Evolutionary conservation across 2,113 vertebrate species (phyloP), one percentile per base, ranked within the genome.

Genomic region (Eleginops maclovinus): DNA sequence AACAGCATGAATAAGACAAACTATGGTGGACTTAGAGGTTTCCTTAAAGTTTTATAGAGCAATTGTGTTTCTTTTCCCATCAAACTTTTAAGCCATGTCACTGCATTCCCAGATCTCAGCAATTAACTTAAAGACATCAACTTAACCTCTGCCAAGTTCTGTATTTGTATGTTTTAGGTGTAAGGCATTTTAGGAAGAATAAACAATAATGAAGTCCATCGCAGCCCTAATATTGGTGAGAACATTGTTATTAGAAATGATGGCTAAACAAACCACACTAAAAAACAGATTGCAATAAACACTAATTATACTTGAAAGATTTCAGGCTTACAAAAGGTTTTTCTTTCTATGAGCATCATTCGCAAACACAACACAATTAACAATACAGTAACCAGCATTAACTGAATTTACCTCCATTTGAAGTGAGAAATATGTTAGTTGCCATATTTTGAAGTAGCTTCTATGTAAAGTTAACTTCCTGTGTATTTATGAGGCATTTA

Each of bases 361-460:
- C 7, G 31, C 31, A 36, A 36, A 36, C 31, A 36, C 8, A 36
- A 36, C 31, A 36, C 31, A 36, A 36, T 36, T 5, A 7, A 36
- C 31, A 36, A 36, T 36, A 40, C 44, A 46, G 62, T 68, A 72
- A 60, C 68, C 63, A 49, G 44, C 51, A 70, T 41, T 64, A 49
- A 40, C 8, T 9, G 9, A 9, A 36, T 75, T 54, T 17, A 47
- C 64, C 26, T 43, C 22, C n/a, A 16, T 26, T 12, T 54, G 24
- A 65, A 36, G 3, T 22, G n/a, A n/a, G n/a, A 14, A 58, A 55
- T 40, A 2, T 17, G 13, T 59, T 54, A 40, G 46, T 26, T 50
- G 56, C 17, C 58, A 70, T 70, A 55, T 77, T 60, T 63, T n/a
- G 31, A 63, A 22, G 24, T 47, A 64, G 54, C 46, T 24, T 55